Base-by-base conservation (phyloP, 2,113 vertebrate species). In the Chaenocephalus aceratus region DNA sequence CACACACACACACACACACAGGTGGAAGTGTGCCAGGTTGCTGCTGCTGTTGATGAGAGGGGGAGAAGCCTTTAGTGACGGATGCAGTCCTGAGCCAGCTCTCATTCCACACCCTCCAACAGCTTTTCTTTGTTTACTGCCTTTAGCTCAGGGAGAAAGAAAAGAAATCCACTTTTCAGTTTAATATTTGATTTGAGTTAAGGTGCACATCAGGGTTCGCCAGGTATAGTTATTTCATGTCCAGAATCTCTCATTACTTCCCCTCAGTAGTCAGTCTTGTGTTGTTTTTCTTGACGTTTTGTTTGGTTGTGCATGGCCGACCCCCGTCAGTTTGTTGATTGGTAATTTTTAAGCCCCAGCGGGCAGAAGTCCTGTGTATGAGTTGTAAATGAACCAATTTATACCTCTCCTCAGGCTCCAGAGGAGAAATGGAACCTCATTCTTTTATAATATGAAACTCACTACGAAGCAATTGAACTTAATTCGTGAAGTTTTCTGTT, bases 261-360 rank as follows among this genome's bases (percentile, higher is more conserved):
- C 44, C 14, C 12, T 72, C 34, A 26, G 69, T 6, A 26, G 69
- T 6, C 8, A 1, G 56, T 67, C 61, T 7, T 65, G 21, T 11
- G 12, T 8, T 73, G 77, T 48, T 52, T 48, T 66, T 58, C 48
- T 69, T 2, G 1, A 9, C 62, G 62, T 59, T 74, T 76, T 70
- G 62, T 78, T 64, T 62, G 58, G 77, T 75, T 86, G 70, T 83
- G 71, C 77, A 44, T 72, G 52, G 70, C 1, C 34, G 65, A 69
- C 70, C 60, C 68, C 79, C 60, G 30, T 72, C 80, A 83, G 4
- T 65, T 76, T 13, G 71, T 3, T 83, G 79, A 87, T 89, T 83
- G 86, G 80, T 75, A 76, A 88, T 86, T 81, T 83, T 26, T 76
- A 75, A 15, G 71, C 65, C 77, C 77, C 77, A 62, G 82, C 74